phyloP scores from a whole-genome alignment of 2,113 vertebrate genomes.

The Pangasianodon gigas region DNA sequence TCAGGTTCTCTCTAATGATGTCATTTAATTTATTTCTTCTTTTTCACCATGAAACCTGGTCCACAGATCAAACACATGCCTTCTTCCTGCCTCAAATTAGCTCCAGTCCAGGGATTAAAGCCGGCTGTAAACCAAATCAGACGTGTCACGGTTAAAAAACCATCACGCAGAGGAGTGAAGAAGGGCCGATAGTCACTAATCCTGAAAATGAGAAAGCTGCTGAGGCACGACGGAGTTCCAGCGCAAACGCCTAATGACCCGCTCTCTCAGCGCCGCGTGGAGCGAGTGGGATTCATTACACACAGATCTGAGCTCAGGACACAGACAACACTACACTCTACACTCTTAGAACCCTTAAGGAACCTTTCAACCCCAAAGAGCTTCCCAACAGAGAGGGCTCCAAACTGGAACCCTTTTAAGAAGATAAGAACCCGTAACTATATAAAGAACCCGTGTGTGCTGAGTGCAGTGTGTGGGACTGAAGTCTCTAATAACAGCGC shows the following conservation, averaged over 20 bases:
- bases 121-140: conserved; percentile 25
- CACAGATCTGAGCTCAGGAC: background rate
- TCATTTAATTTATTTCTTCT: background rate
- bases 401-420: background rate
- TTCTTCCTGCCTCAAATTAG: conserved; percentile 22
- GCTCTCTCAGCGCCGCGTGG: background rate
- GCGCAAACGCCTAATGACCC: conserved; percentile 2
- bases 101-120: conserved; percentile 38
- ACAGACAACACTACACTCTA: background rate
- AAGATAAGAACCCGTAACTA: background rate
- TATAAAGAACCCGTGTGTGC: too few species aligned
- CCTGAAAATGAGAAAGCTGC: conserved; percentile 53
- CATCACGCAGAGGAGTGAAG: background rate
- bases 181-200: conserved; percentile 42
- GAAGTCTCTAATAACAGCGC: too few species aligned
- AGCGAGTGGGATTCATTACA: background rate
- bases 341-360: background rate
- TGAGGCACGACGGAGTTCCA: conserved; percentile 15
- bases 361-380: background rate
- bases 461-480: too few species aligned
- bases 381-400: background rate
- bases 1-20: background rate
- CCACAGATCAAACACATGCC: background rate
- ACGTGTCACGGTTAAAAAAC: background rate
- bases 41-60: background rate